These are phyloP conservation scores for Chymomyza caudatula DNA, from an alignment of 2,888 invertebrate species.

Conservation along the genomic window DNA sequence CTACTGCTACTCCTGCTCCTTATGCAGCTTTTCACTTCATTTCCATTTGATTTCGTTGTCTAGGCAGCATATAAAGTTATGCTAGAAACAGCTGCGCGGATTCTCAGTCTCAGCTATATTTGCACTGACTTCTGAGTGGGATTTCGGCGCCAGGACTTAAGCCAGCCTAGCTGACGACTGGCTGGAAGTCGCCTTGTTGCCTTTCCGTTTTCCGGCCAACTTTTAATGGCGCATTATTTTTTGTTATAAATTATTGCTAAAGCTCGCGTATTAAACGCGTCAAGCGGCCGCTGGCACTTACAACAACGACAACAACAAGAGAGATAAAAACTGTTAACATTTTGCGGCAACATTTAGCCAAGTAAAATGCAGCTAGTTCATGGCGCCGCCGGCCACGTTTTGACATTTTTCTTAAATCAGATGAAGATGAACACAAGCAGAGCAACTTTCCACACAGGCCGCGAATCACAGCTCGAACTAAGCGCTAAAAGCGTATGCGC, in stretches of 20 bases:
- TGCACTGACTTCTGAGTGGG: not conserved
- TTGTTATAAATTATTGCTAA: constrained; percentile 69
- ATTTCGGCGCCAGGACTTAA: constrained; percentile 28
- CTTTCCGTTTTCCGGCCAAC: constrained; percentile 49
- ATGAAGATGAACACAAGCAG: not conserved
- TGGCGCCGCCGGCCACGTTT: constrained; percentile 2
- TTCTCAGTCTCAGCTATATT: constrained; percentile 17
- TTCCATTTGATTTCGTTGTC: not conserved
- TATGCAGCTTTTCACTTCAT: not conserved
- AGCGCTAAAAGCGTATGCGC: not conserved
- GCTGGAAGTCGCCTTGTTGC: constrained; percentile 11
- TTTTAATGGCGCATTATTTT: constrained; percentile 74
- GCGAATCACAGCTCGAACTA: not conserved
- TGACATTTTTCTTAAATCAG: constrained; percentile 5
- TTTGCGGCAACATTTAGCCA: constrained; percentile 38
- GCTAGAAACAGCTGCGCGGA: constrained; percentile 47
- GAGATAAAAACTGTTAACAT: constrained; percentile 68
- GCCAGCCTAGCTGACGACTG: constrained; percentile 5
- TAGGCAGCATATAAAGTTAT: constrained; percentile 45
- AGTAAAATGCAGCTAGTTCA: constrained; percentile 32
- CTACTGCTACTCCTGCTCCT: not conserved
- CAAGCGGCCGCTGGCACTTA: constrained; percentile 6
- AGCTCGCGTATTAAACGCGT: constrained; percentile 60
- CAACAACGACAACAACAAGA: not conserved
- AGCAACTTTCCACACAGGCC: not conserved